Conservation (phyloP, 2,113 vertebrate species). For the Lates calcarifer region DNA sequence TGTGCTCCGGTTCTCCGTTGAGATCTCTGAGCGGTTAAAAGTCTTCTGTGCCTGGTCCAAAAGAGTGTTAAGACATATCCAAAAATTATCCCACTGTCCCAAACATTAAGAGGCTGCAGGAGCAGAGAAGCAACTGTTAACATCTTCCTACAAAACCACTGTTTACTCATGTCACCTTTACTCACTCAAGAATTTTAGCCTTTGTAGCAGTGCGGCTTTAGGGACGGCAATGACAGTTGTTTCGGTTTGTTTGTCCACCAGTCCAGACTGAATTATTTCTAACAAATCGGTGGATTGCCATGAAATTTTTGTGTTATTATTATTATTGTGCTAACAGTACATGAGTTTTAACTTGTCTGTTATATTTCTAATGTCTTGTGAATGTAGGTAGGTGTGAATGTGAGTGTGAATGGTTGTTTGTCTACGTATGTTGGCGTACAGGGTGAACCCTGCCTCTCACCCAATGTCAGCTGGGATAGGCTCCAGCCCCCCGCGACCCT, state of each 20-base stretch:
- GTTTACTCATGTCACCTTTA: not conserved
- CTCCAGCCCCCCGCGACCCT: no score
- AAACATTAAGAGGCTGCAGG: not conserved
- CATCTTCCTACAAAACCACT: constrained; percentile 17
- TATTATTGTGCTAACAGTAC: no score
- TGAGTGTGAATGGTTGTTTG: no score
- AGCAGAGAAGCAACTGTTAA: not conserved
- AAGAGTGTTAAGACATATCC: constrained; percentile 36
- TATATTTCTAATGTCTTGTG: no score
- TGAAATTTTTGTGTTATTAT: not conserved
- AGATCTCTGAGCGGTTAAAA: constrained; percentile 57
- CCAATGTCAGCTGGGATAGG: no score
- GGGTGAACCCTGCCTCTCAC: no score
- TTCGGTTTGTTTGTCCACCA: no score
- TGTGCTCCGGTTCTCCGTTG: constrained; percentile 48
- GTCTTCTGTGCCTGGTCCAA: constrained; percentile 64
- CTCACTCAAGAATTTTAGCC: not conserved
- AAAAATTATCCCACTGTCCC: not conserved
- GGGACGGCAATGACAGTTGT: no score
- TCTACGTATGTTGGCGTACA: no score
- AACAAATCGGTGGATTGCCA: not conserved
- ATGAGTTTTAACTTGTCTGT: not conserved
- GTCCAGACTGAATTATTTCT: not conserved
- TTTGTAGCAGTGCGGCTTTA: not conserved
- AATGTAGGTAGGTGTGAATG: no score